Conservation (phyloP, 2,113 vertebrate species). For the Acrocephalus arundinaceus region DNA sequence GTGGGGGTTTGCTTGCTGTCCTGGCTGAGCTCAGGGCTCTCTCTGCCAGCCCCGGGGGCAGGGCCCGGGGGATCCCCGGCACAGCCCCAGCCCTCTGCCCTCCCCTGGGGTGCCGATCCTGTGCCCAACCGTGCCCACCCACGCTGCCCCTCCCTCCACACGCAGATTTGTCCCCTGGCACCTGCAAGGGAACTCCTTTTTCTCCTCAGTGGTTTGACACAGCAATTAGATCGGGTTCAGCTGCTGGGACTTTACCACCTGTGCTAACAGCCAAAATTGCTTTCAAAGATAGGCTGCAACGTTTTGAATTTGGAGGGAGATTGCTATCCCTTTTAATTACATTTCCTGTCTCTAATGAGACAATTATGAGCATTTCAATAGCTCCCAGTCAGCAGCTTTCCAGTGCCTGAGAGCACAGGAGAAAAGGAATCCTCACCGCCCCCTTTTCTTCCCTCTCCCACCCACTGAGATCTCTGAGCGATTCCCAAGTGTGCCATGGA, state of each 20-base stretch:
- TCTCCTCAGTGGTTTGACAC: not conserved
- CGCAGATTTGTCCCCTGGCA: not conserved
- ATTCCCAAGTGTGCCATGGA: not conserved
- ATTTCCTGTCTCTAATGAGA: conserved; percentile 27
- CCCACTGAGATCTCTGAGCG: not conserved
- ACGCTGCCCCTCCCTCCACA: rapidly evolving
- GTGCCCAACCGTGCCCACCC: not conserved
- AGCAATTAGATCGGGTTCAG: not conserved
- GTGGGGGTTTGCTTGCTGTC: no score
- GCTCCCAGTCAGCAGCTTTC: not conserved
- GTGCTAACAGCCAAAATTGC: conserved; percentile 9
- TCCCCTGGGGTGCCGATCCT: no score
- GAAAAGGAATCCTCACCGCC: not conserved
- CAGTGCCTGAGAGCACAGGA: not conserved
- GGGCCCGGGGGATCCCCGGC: not conserved
- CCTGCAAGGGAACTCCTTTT: not conserved
- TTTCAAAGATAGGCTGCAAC: not conserved
- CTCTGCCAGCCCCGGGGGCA: no score
- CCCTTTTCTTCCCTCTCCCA: not conserved
- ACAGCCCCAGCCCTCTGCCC: not conserved
- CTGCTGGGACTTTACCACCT: conserved; percentile 19
- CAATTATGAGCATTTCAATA: conserved; percentile 13
- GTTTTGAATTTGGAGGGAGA: conserved; percentile 1
- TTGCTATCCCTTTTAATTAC: conserved; percentile 33
- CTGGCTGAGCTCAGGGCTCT: not conserved